These are phyloP conservation scores for Mixornis gularis DNA, from an alignment of 2,113 vertebrate species.

Conservation along the genomic window DNA sequence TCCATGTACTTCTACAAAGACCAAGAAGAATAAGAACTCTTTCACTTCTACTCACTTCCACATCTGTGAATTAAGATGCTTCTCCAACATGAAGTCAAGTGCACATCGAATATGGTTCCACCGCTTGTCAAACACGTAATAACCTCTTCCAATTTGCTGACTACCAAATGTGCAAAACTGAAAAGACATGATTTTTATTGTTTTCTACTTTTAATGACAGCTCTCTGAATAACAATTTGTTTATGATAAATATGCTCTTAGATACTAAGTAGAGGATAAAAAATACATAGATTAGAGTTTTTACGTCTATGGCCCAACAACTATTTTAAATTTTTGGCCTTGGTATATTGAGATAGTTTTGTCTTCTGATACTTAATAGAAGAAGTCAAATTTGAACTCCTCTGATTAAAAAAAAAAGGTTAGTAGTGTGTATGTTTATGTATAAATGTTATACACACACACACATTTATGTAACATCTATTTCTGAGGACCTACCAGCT, in stretches of 20 bases:
- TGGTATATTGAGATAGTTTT: background rate
- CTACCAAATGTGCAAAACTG: conserved; percentile 98
- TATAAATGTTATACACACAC: background rate
- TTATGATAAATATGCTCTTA: background rate
- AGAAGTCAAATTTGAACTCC: background rate
- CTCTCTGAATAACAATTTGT: background rate
- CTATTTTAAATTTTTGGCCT: background rate
- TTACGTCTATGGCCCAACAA: background rate
- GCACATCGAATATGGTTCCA: conserved; percentile 92
- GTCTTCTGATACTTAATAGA: background rate
- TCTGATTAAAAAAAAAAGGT: background rate
- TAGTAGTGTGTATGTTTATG: background rate
- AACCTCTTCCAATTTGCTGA: conserved; percentile 91
- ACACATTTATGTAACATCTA: background rate
- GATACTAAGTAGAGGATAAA: background rate
- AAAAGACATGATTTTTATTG: conserved; percentile 27
- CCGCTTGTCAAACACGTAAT: conserved; percentile 90
- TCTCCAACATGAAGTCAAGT: conserved; percentile 94
- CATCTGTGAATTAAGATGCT: conserved; percentile 93
- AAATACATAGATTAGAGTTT: background rate
- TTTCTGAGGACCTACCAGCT: background rate
- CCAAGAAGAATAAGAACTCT: background rate
- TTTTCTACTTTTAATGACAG: background rate
- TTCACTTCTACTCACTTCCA: conserved; percentile 88
- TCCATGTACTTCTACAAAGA: background rate